Base-by-base conservation (phyloP, 2,797 vertebrate species). In the Epinephelus coioides region DNA sequence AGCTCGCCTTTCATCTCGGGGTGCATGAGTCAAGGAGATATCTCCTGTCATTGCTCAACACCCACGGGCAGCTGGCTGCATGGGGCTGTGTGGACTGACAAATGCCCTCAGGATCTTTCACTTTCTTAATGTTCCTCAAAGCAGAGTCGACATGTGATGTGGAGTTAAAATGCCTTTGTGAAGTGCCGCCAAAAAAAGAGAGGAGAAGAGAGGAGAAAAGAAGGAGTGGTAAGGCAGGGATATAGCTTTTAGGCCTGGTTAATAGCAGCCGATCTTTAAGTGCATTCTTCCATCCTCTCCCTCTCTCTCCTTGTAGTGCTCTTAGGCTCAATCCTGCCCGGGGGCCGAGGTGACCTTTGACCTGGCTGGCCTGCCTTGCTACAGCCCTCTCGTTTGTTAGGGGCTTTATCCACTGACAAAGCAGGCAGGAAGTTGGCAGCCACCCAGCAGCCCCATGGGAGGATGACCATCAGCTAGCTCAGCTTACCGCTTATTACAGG, bases 351-450 rank as follows among this genome's bases (percentile, higher is more conserved):
- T 93, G 94, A 97, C 95, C 95, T 94, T 94, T 96, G 96, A 96
- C 97, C 96, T 95, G 90, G 82, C 93, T 90, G 92, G 94, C 89
- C 94, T 95, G 93, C 90, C 95, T 96, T 92, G 94, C 96, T 96
- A 96, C 97, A 97, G 96, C 14, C 77, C 92, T 95, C 94, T 97
- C 96, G 96, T 95, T 96, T 97, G 96, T 97, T 97, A 95, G 95
- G 95, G 95, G 94, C 90, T 94, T 96, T 96, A 96, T 97, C 93
- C 95, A 96, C 93, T 95, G 94, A 95, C 95, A 95, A 95, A 95
- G 95, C 93, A 95, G 91, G 93, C 94, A 95, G 95, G 95, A 96
- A 95, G 94, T 93, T 96, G 95, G 95, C 93, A 95, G 94, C 93
- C 94, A 91, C 95, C 95, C 95, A 97, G 95, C 94, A 95, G 95